Evolutionary conservation across 2,113 vertebrate species (phyloP), one percentile per base, ranked within the genome.

Genomic region (Chloropsis cyanopogon): DNA sequence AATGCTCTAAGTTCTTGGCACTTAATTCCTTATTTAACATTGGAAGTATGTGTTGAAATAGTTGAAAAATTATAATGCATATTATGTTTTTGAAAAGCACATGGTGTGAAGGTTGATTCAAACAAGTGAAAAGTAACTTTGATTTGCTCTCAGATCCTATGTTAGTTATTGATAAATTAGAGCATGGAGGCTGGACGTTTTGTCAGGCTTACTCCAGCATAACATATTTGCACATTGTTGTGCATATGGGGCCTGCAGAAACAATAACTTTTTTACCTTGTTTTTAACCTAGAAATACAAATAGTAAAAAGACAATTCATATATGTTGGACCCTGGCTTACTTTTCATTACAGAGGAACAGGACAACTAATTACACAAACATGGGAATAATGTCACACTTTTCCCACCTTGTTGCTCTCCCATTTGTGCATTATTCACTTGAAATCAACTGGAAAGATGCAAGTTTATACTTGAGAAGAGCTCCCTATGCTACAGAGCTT

Each of bases 391-490:
- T 17, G 46, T 68, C 96, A 90, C 52, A 28, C 47, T 94, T 94
- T 83, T 79, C 84, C 92, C 84, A 82, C 80, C 65, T 79, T 44
- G 85, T 95, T 92, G 86, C 84, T 96, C 56, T 90, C 86, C 64
- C 76, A 42, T 93, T 88, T 92, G 73, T 91, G 71, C 93, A 85
- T 91, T 92, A 91, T 96, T 98, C 96, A 97, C 95, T 98, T 97
- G 96, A 96, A 97, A 96, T 97, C 97, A 98, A 96, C 97, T 96
- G 92, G 95, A 96, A 97, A 86, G 95, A 84, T 94, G 93, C 90
- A 91, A 94, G 94, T 90, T 93, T 95, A 91, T 97, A 95, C 96
- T 97, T 97, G 92, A 93, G 94, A 95, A 96, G 95, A 98, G 86
- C 96, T 97, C 95, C 85, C 91, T 94, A 66, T 86, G 50, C 96